Percentiles rank a stretch among this genome's conserved stretches.
Evolutionary conservation across 2,113 vertebrate species (phyloP).

Genomic region (Ctenodactylus gundi): DNA sequence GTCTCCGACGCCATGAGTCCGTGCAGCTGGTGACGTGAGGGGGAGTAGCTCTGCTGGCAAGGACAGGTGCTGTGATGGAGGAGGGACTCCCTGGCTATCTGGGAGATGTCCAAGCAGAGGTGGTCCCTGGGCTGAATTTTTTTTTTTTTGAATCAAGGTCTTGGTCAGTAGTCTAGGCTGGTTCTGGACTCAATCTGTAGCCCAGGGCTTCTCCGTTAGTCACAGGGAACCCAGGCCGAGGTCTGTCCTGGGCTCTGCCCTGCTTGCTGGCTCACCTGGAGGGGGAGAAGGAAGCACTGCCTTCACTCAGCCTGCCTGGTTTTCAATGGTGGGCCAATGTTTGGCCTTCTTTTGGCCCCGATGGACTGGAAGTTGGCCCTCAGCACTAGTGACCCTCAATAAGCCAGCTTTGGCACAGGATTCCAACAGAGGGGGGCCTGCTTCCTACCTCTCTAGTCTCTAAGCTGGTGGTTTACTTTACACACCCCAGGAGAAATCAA

Average conservation of each 20-base stretch:
- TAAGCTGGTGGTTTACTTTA: conserved; percentile 33
- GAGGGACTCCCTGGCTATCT: no score
- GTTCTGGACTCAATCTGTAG: no score
- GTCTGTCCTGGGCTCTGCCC: no score
- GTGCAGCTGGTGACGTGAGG: background rate
- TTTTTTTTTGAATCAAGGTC: no score
- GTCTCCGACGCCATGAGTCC: background rate
- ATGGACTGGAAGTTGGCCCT: background rate
- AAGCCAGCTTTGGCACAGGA: background rate
- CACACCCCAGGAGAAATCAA: conserved; percentile 1
- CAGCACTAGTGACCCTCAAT: background rate
- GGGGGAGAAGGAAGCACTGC: background rate
- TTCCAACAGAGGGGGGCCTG: background rate
- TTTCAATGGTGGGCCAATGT: background rate
- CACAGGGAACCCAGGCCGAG: no score
- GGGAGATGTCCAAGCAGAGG: background rate
- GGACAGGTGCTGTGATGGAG: no score
- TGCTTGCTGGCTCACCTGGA: no score
- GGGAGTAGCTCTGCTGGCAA: background rate
- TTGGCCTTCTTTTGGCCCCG: background rate
- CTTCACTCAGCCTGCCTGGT: background rate
- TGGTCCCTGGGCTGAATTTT: background rate
- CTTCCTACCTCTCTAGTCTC: background rate
- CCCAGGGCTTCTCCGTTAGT: no score
- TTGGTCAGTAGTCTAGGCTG: no score